Evolutionary conservation across 2,113 vertebrate species (phyloP).

Genomic region (Macquaria ambigua): DNA sequence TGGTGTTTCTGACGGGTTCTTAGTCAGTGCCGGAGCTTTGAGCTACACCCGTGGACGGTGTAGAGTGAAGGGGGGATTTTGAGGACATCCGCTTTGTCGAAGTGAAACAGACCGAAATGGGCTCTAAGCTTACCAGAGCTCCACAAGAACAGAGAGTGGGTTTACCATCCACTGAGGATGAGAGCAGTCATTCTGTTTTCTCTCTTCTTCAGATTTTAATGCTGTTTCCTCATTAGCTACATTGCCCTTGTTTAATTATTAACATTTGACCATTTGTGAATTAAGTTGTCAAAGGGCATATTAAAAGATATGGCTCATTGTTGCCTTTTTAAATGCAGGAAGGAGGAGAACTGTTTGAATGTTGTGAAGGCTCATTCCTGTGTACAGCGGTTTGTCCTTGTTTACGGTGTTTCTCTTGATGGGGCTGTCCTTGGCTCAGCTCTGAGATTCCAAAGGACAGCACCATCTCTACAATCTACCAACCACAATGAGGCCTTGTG

Average conservation of each 20-base stretch:
- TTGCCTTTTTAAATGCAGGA: neutral
- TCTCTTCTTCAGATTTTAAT: conserved; percentile 1
- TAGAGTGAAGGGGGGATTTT: conserved; percentile 59
- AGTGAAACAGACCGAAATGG: conserved; percentile 66
- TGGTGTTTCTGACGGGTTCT: conserved; percentile 67
- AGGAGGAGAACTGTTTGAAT: conserved; percentile 3
- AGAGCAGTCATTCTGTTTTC: conserved; percentile 32
- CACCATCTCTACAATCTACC: conserved; percentile 15
- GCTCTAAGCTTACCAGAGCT: conserved; percentile 60
- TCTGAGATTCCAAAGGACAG: conserved; percentile 33
- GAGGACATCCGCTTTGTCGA: conserved; percentile 65
- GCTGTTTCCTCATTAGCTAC: conserved; percentile 46
- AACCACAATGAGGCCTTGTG: conserved; percentile 44
- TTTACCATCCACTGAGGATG: conserved; percentile 43
- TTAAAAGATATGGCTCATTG: neutral
- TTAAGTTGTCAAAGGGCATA: conserved; percentile 36
- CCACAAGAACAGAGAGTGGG: conserved; percentile 45
- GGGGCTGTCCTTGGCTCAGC: conserved; percentile 35
- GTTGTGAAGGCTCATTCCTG: conserved; percentile 26
- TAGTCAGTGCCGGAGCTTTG: conserved; percentile 61
- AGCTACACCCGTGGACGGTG: conserved; percentile 51
- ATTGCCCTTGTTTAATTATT: conserved; percentile 44
- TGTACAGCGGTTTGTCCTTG: conserved; percentile 8
- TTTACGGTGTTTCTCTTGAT: conserved; percentile 18
- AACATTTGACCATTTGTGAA: conserved; percentile 30